Evolutionary conservation across 2,888 invertebrate species (phyloP).

Genomic region (Caenorhabditis afra): DNA sequence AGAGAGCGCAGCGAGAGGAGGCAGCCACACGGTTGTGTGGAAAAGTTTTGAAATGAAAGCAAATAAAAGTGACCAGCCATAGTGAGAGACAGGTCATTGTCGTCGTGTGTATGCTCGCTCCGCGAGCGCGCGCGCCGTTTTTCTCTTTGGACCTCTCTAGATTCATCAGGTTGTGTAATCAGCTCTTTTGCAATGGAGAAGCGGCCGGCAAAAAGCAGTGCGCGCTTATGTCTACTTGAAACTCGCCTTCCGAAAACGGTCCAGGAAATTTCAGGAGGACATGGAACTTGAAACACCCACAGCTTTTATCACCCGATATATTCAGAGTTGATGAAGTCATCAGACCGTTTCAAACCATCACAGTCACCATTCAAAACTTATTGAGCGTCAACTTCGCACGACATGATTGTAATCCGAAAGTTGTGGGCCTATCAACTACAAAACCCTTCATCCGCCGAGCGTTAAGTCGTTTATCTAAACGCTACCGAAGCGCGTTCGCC

Average conservation of each 20-base stretch:
- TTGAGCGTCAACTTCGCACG: no score
- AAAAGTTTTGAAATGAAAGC: constrained; percentile 59
- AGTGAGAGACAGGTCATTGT: constrained; percentile 53
- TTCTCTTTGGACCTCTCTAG: constrained; percentile 34
- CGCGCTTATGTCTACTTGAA: constrained; percentile 45
- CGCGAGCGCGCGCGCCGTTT: constrained; percentile 22
- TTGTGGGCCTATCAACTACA: no score
- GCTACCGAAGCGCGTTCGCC: constrained; percentile 5
- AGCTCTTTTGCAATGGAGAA: constrained; percentile 4
- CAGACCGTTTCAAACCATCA: no score
- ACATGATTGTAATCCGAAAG: no score
- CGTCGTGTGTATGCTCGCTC: constrained; percentile 37
- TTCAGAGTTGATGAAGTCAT: no score
- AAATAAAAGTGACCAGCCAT: constrained; percentile 50
- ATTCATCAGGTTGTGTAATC: constrained; percentile 57
- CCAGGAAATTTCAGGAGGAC: background rate
- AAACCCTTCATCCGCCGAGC: no score
- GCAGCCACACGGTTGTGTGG: constrained; percentile 1
- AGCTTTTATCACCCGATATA: no score
- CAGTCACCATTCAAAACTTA: no score
- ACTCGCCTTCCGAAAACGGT: background rate
- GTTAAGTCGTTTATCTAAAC: background rate
- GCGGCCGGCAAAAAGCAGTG: constrained; percentile 28
- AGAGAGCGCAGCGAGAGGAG: background rate
- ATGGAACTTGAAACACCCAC: no score